These are phyloP conservation scores for Menidia beryllina DNA, from an alignment of 2,113 vertebrate species.

Conservation along the genomic window DNA sequence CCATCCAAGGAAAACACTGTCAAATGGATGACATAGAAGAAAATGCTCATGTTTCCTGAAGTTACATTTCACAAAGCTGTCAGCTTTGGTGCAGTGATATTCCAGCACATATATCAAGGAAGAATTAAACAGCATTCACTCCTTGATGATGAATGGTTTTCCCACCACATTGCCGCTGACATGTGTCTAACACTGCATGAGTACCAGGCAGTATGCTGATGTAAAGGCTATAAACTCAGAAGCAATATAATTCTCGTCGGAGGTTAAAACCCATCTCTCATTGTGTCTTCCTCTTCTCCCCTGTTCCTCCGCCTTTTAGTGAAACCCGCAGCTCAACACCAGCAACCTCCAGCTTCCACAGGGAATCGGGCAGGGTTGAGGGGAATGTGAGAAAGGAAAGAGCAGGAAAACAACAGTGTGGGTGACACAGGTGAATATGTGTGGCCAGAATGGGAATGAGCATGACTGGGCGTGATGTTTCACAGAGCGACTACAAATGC, in stretches of 20 bases:
- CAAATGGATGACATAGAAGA: not conserved
- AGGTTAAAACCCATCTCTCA: constrained; percentile 54
- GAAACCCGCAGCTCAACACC: constrained; percentile 51
- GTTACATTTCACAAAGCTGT: not conserved
- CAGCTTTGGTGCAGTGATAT: not conserved
- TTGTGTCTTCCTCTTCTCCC: not conserved
- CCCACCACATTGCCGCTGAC: constrained; percentile 7
- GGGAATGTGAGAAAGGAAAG: constrained; percentile 59
- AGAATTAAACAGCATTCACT: constrained; percentile 4
- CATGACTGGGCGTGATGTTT: constrained; percentile 49
- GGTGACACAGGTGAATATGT: constrained; percentile 29
- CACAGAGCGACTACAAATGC: constrained; percentile 70
- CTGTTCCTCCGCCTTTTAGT: not conserved
- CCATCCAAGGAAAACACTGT: no score
- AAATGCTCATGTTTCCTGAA: not conserved
- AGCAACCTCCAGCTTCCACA: constrained; percentile 67
- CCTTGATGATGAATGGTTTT: constrained; percentile 34
- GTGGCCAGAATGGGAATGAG: constrained; percentile 69
- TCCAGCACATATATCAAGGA: not conserved
- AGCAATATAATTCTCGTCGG: constrained; percentile 52
- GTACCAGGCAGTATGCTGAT: constrained; percentile 34
- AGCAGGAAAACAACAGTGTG: constrained; percentile 25
- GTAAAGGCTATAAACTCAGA: constrained; percentile 46
- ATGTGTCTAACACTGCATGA: not conserved
- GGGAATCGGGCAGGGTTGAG: constrained; percentile 52